Evolutionary conservation across 2,888 invertebrate genomes (phyloP).

Genomic region (Cheilosia scutellata): DNA sequence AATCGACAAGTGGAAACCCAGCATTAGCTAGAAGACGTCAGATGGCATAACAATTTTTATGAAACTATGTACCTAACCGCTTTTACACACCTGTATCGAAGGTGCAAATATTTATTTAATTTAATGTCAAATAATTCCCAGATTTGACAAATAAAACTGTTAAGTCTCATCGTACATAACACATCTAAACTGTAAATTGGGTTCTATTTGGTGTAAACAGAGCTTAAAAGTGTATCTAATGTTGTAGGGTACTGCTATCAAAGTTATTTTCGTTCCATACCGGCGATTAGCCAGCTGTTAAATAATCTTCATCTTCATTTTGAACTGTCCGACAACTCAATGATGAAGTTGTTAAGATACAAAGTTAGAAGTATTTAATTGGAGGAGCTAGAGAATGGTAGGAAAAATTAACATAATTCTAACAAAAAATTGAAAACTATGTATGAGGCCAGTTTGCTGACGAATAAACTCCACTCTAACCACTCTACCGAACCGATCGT

Average conservation of each 20-base stretch:
- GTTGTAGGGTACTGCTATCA: not conserved
- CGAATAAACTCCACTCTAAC: constrained; percentile 19
- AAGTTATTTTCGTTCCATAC: not conserved
- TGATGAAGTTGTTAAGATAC: constrained; percentile 3
- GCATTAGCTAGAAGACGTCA: too few species aligned
- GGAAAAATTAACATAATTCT: constrained; percentile 66
- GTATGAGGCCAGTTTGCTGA: constrained; percentile 1
- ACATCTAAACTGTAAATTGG: too few species aligned
- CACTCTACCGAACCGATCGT: constrained; percentile 23
- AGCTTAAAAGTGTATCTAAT: too few species aligned
- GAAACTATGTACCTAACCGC: too few species aligned
- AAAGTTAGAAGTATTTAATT: constrained; percentile 18
- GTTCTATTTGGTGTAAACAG: too few species aligned
- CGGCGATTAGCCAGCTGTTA: not conserved
- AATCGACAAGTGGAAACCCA: too few species aligned
- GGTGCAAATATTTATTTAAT: too few species aligned
- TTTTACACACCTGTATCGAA: too few species aligned
- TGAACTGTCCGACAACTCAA: not conserved
- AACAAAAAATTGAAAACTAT: constrained; percentile 21
- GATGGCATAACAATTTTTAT: too few species aligned
- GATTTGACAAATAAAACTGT: too few species aligned
- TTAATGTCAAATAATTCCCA: too few species aligned
- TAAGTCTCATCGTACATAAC: too few species aligned
- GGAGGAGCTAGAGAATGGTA: constrained; percentile 9
- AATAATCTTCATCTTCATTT: not conserved